Percentiles rank a stretch among this genome's conserved stretches.
phyloP scores from a whole-genome alignment of 2,797 vertebrate species.

The Pseudochromis fuscus region DNA sequence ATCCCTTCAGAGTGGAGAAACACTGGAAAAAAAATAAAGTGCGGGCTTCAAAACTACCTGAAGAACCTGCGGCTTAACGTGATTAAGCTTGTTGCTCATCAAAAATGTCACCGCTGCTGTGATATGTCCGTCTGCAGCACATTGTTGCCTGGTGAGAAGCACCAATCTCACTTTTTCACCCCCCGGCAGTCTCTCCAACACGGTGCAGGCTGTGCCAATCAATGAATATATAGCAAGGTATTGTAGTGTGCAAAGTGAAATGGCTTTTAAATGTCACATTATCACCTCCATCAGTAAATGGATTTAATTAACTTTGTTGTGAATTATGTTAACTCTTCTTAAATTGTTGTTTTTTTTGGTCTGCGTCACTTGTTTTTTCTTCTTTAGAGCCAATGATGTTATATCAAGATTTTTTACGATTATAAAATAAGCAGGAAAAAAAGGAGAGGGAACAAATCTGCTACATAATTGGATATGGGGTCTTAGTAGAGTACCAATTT shows the following conservation, averaged over 20 bases:
- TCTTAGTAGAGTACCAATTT: conserved; percentile 10
- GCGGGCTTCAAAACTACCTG: neutral
- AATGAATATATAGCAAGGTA: neutral
- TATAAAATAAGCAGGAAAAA: too few species aligned
- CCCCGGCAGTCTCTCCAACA: neutral
- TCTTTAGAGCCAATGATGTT: neutral
- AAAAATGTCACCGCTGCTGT: neutral
- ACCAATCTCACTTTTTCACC: conserved; percentile 2
- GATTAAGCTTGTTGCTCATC: neutral
- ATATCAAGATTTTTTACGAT: neutral
- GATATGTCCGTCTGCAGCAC: conserved; percentile 1
- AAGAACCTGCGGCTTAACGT: neutral
- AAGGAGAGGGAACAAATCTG: too few species aligned
- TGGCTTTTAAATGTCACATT: neutral
- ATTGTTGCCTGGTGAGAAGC: conserved; percentile 7
- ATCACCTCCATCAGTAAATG: neutral
- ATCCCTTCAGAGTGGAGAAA: neutral
- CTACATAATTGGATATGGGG: conserved; percentile 1
- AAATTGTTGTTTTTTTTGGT: too few species aligned
- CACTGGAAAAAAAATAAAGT: neutral
- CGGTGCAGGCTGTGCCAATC: neutral
- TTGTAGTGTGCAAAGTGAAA: neutral
- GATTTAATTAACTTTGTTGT: conserved; percentile 17
- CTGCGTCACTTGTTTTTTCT: too few species aligned
- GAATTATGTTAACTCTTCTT: too few species aligned